These are phyloP conservation scores for Campodea augens DNA, from an alignment of 1,140 invertebrate genomes.

Conservation along the genomic window DNA sequence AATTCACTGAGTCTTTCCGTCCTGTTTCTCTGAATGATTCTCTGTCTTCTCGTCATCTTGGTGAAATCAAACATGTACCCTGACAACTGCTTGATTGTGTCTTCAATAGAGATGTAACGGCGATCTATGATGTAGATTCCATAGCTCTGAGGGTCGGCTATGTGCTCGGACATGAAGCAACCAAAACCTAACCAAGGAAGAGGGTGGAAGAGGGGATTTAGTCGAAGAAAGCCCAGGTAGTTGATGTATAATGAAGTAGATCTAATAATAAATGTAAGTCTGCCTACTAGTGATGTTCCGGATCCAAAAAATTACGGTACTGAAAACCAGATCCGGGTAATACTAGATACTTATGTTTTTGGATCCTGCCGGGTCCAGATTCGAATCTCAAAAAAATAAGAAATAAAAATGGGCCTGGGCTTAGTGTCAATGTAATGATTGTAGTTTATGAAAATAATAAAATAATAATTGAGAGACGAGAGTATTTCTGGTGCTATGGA, in stretches of 20 bases:
- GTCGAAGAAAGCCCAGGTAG: background rate
- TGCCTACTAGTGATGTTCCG: background rate
- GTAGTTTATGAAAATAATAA: background rate
- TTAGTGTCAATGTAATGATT: too few relatives aligned
- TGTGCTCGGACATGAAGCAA: conserved; percentile 97
- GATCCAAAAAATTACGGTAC: background rate
- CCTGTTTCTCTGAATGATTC: conserved; percentile 95
- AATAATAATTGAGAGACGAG: too few relatives aligned
- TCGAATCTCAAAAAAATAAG: too few relatives aligned
- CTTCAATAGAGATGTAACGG: conserved; percentile 66
- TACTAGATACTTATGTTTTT: too few relatives aligned
- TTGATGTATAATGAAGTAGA: background rate
- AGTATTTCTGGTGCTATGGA: too few relatives aligned
- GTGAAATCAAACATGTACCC: conserved; percentile 90
- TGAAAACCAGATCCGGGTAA: too few relatives aligned
- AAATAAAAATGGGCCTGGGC: too few relatives aligned
- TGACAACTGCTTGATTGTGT: conserved; percentile 81
- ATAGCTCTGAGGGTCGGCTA: conserved; percentile 93
- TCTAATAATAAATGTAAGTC: background rate
- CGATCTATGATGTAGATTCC: conserved; percentile 98
- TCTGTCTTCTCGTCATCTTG: conserved; percentile 73
- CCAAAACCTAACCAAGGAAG: conserved; percentile 56
- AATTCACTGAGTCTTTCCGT: conserved; percentile 93
- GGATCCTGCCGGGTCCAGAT: too few relatives aligned
- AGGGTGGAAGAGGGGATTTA: background rate